Evolutionary conservation across 2,888 invertebrate genomes (phyloP).

Genomic region (Capitulum mitella): DNA sequence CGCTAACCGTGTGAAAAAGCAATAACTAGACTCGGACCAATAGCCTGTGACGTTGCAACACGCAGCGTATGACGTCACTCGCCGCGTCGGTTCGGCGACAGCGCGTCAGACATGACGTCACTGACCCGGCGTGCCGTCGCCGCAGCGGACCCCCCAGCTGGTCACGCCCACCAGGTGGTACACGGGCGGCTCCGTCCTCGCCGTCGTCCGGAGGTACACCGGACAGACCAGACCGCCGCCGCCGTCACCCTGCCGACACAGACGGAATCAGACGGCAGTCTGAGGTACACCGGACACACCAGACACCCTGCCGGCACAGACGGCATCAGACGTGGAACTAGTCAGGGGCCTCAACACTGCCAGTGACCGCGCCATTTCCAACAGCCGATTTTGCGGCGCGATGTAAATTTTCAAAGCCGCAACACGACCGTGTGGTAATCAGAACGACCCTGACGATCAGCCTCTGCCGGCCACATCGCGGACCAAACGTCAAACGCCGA

Average conservation of each 20-base stretch:
- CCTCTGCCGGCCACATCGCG: too few species aligned
- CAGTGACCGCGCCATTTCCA: too few species aligned
- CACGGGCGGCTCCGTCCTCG: background rate
- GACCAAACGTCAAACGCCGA: too few species aligned
- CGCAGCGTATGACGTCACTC: background rate
- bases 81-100: background rate
- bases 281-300: too few species aligned
- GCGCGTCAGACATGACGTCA: background rate
- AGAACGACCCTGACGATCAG: too few species aligned
- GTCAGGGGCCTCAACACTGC: too few species aligned
- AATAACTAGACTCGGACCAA: background rate
- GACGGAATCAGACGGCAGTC: too few species aligned
- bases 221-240: slow-evolving; percentile 9
- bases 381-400: too few species aligned
- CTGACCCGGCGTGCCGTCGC: background rate
- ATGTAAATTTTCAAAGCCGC: too few species aligned
- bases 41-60: background rate
- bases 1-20: background rate
- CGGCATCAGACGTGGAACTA: too few species aligned
- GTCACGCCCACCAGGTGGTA: background rate
- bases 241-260: background rate
- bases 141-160: slow-evolving; percentile 5
- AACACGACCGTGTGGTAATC: too few species aligned
- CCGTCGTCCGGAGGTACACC: background rate
- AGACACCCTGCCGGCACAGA: too few species aligned